Base-by-base conservation (phyloP, 2,888 invertebrate species). In the Philereme transversata region DNA sequence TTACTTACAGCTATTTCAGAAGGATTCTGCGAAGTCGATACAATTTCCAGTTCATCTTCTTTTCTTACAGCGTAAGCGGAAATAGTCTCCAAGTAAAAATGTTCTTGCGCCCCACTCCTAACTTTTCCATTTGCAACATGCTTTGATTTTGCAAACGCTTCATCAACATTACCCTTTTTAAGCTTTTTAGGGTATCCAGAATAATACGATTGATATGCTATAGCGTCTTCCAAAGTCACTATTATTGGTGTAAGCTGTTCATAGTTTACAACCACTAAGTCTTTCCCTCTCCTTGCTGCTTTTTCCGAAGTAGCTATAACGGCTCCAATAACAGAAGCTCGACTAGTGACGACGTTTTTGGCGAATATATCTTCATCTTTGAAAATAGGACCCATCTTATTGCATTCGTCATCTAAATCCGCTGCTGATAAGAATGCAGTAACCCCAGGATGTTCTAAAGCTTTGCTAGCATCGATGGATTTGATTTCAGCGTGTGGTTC, bases 41-140 rank as follows among this genome's bases (percentile, higher is more conserved):
- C 94, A 36, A 99, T 86, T 83, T 98, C 97, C 60, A 99, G 85
- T 84, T 99, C 99, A 68, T 96, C 95, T 79, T 97, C 97, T 73
- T 94, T 94, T 70, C 94, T 94, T 0, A 96, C 95, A 0, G 93
- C 95, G 59, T 94, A 88, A 9, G 93, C 89, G 40, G 93, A 93
- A 38, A 95, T 93, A 0, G 97, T 96, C 88, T 98, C 98, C 72
- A 98, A 85, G 82, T 98, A 98, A 87, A 98, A 97, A 82, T 98
- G 98, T 80, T 98, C 97, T 83, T 98, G 97, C 0, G 96, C 97
- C 4, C 96, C 96, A 62, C 94, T 95, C 75, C 94, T 90, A 54
- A 95, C 87, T 72, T 94, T 93, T 0, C 97, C 97, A 80, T 96
- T 94, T 43, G 96, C 72, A 9, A 95, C 82, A 79, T 95, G 93